These are phyloP conservation scores for Pocota personata DNA, from an alignment of 2,888 invertebrate genomes.

Conservation along the genomic window DNA sequence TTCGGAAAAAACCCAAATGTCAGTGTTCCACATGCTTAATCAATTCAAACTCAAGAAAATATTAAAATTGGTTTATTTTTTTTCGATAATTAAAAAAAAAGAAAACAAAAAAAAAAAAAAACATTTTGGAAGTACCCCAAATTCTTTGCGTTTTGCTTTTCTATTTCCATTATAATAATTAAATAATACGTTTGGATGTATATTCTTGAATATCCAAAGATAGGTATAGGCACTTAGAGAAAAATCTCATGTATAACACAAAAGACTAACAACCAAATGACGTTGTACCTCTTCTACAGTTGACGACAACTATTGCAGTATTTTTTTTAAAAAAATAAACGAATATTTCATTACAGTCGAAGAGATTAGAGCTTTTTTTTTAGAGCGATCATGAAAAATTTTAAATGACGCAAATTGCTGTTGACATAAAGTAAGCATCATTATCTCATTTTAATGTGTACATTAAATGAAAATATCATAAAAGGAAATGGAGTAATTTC, in stretches of 20 bases:
- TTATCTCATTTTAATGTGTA: not conserved
- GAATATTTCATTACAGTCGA: not conserved
- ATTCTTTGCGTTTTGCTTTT: not conserved
- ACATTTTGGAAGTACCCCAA: not conserved
- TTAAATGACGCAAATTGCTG: constrained; percentile 34
- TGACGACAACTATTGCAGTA: constrained; percentile 1
- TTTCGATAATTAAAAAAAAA: too few relatives aligned
- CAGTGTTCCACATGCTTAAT: too few relatives aligned
- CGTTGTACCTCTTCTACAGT: not conserved
- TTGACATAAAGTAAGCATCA: not conserved
- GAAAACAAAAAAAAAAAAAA: not conserved
- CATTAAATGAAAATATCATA: constrained; percentile 5
- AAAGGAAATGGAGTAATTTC: constrained; percentile 1
- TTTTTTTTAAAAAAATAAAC: constrained; percentile 22
- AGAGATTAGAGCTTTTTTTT: not conserved
- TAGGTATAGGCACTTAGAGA: not conserved
- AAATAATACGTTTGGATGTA: not conserved
- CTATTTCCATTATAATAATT: not conserved
- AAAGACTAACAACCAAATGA: not conserved
- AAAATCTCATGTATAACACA: not conserved
- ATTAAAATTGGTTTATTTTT: not conserved
- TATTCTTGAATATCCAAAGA: not conserved
- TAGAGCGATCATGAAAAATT: not conserved
- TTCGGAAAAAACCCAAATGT: too few relatives aligned
- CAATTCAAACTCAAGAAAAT: too few relatives aligned